Conservation (phyloP, 2,888 invertebrate species). For the Agonum fuliginosum region DNA sequence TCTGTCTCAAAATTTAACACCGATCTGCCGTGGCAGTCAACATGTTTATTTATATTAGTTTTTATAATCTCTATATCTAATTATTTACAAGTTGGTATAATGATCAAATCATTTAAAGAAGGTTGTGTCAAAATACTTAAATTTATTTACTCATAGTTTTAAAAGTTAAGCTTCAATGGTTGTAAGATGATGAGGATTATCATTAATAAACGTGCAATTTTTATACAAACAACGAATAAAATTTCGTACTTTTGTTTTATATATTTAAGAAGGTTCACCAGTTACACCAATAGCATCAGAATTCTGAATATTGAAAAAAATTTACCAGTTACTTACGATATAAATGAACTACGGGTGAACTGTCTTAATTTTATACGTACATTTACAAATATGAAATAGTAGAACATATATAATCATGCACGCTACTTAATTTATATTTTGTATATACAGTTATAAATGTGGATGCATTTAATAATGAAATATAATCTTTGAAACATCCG, state of each 20-base stretch:
- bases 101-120: constrained; percentile 6
- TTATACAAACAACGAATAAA: constrained; percentile 50
- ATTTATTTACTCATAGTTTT: constrained; percentile 23
- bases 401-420: constrained; percentile 36
- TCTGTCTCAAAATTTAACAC: too few relatives aligned
- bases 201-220: constrained; percentile 49
- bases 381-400: constrained; percentile 22
- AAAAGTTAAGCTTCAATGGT: constrained; percentile 29
- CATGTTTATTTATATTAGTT: too few relatives aligned
- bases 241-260: constrained; percentile 39
- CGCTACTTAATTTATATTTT: constrained; percentile 42
- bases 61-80: constrained; percentile 23
- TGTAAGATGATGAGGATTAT: constrained; percentile 28
- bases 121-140: constrained; percentile 42
- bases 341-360: too few relatives aligned
- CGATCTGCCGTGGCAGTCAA: too few relatives aligned
- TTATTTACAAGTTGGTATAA: constrained; percentile 14
- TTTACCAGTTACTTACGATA: too few relatives aligned
- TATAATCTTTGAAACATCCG: constrained; percentile 37
- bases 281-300: too few relatives aligned
- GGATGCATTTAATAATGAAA: constrained; percentile 43
- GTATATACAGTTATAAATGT: constrained; percentile 41
- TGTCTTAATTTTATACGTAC: constrained; percentile 44
- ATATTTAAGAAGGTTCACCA: too few relatives aligned
- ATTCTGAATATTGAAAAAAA: too few relatives aligned